Evolutionary conservation across 2,113 vertebrate species (phyloP).

Genomic region (Rousettus leschenaultii): DNA sequence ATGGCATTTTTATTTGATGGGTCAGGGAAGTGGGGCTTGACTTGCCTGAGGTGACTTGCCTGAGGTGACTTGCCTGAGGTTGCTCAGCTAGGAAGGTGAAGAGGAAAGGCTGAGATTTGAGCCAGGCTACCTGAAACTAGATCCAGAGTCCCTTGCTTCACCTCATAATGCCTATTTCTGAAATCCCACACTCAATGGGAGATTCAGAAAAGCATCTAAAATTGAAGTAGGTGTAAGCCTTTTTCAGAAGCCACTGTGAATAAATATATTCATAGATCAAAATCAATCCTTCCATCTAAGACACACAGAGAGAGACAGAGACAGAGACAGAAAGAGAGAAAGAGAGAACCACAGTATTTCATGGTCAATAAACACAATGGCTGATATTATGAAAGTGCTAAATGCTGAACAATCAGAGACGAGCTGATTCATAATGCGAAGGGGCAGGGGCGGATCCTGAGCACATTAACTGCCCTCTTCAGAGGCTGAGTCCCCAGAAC

Average conservation of each 20-base stretch:
- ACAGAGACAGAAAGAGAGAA: neutral
- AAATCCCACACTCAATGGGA: neutral
- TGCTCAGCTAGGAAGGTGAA: neutral
- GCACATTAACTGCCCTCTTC: neutral
- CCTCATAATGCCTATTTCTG: neutral
- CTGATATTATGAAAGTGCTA: constrained; percentile 28
- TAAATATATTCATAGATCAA: neutral
- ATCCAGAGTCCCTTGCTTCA: neutral
- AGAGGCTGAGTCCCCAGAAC: neutral
- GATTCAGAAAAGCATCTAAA: neutral
- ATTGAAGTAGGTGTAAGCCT: neutral
- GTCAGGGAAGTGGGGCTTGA: neutral
- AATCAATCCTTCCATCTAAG: neutral
- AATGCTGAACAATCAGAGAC: neutral
- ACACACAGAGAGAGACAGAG: neutral
- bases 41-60: neutral
- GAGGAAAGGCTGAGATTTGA: neutral
- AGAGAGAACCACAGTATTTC: neutral
- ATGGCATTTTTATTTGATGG: neutral
- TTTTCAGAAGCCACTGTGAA: neutral
- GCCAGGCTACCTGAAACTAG: neutral
- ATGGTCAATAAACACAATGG: neutral
- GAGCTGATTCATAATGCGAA: neutral
- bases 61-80: neutral
- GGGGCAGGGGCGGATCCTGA: neutral